Conservation (phyloP, 2,888 invertebrate species). For the Xestia xanthographa region DNA sequence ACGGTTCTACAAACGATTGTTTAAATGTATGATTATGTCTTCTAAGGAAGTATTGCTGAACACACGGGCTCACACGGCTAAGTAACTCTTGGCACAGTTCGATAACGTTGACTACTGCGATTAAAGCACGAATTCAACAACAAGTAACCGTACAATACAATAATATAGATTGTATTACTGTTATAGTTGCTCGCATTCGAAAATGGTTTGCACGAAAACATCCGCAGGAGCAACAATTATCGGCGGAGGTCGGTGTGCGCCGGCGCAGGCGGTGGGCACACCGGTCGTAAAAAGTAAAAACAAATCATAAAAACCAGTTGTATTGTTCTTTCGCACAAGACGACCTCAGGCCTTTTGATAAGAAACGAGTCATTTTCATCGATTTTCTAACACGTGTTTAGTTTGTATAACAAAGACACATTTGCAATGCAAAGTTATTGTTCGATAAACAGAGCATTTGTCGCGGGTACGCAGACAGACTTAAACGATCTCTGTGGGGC, state of each 20-base stretch:
- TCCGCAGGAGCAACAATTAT: constrained; percentile 76
- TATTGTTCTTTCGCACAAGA: constrained; percentile 86
- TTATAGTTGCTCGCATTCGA: constrained; percentile 52
- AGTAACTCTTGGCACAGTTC: constrained; percentile 6
- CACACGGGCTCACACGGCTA: too few species aligned
- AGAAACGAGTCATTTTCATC: constrained; percentile 80
- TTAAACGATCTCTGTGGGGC: constrained; percentile 56
- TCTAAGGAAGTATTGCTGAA: constrained; percentile 18
- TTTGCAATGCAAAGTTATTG: constrained; percentile 73
- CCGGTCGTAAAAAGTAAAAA: constrained; percentile 82
- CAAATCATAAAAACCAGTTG: constrained; percentile 86
- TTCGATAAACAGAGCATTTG: constrained; percentile 69
- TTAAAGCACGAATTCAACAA: constrained; percentile 28
- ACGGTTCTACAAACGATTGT: constrained; percentile 41
- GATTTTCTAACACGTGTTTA: constrained; percentile 80
- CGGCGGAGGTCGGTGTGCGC: constrained; percentile 70
- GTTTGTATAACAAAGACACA: constrained; percentile 71
- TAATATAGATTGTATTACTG: constrained; percentile 29
- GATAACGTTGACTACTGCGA: constrained; percentile 21
- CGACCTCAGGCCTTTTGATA: constrained; percentile 82
- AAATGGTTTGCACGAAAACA: constrained; percentile 74
- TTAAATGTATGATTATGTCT: constrained; percentile 43
- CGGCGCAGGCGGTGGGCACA: constrained; percentile 63
- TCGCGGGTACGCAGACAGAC: constrained; percentile 49
- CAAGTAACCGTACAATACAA: constrained; percentile 36